These are phyloP conservation scores for Ascidia mentula DNA, from an alignment of 23 tunicate genomes.

Conservation along the genomic window DNA sequence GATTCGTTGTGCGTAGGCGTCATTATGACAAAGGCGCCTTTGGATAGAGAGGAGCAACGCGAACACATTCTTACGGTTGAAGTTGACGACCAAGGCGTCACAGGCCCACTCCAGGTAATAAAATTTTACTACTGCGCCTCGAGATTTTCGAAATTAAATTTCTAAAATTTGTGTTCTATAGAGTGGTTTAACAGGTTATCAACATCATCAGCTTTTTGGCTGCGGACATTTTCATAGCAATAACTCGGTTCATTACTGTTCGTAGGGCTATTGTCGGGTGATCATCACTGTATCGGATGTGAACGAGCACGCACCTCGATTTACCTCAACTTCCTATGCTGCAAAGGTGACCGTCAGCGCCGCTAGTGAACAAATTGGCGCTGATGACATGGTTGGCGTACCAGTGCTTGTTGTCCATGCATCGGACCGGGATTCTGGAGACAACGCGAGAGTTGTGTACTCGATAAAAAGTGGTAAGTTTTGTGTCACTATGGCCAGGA, in stretches of 20 bases:
- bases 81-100: conserved; percentile 62
- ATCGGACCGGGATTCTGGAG: conserved; percentile 45
- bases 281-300: conserved; percentile 41
- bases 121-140: too few species aligned
- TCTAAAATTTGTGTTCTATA: too few species aligned
- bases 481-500: too few species aligned
- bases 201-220: too few species aligned
- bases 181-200: too few species aligned
- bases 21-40: conserved; percentile 14
- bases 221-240: too few species aligned
- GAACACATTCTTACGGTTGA: conserved; percentile 39
- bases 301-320: conserved; percentile 61
- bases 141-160: too few species aligned
- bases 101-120: conserved; percentile 49
- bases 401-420: conserved; percentile 32
- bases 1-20: conserved; percentile 35
- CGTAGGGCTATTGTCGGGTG: conserved; percentile 50
- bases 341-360: conserved; percentile 16
- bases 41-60: conserved; percentile 44
- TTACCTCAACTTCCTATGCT: conserved; percentile 30
- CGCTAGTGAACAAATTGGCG: conserved; percentile 7
- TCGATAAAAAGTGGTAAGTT: conserved; percentile 45
- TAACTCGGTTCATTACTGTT: too few species aligned
- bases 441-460: conserved; percentile 49
- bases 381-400: conserved; percentile 14